phyloP scores from a whole-genome alignment of 2,797 vertebrate species.

The Pangasius sanitwongsei region DNA sequence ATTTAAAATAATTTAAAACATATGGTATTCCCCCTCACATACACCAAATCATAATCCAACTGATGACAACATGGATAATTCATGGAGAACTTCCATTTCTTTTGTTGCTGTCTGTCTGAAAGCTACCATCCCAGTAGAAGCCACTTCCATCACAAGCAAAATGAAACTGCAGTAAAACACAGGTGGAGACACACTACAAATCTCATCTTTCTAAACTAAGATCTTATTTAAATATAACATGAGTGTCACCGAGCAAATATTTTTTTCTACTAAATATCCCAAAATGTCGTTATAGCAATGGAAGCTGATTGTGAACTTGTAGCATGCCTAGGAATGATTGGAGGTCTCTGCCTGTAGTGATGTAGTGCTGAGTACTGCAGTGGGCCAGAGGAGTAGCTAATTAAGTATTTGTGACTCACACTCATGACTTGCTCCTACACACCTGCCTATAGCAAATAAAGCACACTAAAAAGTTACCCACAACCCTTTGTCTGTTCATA shows the following conservation, averaged over 20 bases:
- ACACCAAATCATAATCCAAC: constrained; percentile 16
- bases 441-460: neutral
- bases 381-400: neutral
- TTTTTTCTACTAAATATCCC: neutral
- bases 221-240: neutral
- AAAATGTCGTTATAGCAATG: neutral
- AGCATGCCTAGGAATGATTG: neutral
- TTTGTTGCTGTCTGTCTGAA: neutral
- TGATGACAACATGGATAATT: constrained; percentile 23
- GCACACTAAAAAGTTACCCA: neutral
- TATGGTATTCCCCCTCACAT: neutral
- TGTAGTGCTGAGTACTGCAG: neutral
- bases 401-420: neutral
- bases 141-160: neutral
- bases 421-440: neutral
- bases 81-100: constrained; percentile 4
- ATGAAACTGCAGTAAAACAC: neutral
- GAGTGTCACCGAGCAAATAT: neutral
- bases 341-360: neutral
- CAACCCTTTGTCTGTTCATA: neutral
- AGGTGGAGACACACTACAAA: too few relatives aligned
- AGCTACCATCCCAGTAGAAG: neutral
- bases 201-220: neutral
- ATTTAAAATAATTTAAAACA: constrained; percentile 5
- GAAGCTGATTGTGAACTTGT: neutral